Evolutionary conservation across 64 coral and sea anemone genomes (phyloP).

Genomic region (Actinia tenebrosa): DNA sequence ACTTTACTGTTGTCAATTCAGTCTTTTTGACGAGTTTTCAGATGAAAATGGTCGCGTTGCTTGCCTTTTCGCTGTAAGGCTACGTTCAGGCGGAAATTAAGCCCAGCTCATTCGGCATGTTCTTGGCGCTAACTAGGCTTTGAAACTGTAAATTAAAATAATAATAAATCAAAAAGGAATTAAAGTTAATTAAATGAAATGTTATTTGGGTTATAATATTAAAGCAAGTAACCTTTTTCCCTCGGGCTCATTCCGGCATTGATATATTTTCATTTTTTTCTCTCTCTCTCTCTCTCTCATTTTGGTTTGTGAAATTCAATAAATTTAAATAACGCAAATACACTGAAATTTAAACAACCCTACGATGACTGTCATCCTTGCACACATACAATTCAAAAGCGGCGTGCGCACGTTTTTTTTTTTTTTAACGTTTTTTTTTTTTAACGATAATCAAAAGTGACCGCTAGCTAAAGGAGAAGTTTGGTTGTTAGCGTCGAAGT

Average conservation of each 20-base stretch:
- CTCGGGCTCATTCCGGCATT: background rate
- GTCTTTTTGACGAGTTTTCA: background rate
- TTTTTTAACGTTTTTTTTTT: too few relatives aligned
- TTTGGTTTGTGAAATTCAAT: background rate
- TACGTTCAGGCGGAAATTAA: background rate
- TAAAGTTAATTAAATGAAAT: background rate
- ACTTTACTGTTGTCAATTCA: background rate
- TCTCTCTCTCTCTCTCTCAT: background rate
- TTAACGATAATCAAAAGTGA: background rate
- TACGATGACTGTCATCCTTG: background rate
- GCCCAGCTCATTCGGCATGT: background rate
- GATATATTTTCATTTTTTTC: background rate
- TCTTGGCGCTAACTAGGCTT: background rate
- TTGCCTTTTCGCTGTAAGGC: background rate
- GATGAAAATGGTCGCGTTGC: background rate
- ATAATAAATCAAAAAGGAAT: slow-evolving; percentile 7
- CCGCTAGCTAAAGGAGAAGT: background rate
- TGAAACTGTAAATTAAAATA: background rate
- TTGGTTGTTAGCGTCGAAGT: background rate
- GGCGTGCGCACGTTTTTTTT: background rate
- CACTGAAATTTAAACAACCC: background rate
- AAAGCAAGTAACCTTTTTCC: background rate
- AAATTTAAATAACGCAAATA: background rate
- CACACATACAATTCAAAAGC: background rate
- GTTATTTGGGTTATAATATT: background rate